A percentile compares a stretch with the other conserved stretches of the same genome.
phyloP scores from a whole-genome alignment of 2,888 invertebrate species.

The Timema cristinae region DNA sequence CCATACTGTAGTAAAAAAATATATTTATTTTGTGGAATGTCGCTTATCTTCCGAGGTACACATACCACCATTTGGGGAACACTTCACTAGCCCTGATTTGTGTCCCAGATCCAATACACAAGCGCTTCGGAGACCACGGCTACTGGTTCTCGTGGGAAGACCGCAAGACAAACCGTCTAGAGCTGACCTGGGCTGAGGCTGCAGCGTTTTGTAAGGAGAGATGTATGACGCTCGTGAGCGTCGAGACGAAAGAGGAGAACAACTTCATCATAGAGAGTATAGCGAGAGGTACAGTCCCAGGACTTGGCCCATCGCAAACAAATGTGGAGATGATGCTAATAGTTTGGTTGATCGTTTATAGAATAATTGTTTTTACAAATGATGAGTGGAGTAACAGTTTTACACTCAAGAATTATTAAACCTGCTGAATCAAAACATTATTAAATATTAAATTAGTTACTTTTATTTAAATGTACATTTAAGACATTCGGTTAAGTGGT shows the following conservation, averaged over 20 bases:
- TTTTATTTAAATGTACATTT: too few species aligned
- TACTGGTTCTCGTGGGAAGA: constrained; percentile 89
- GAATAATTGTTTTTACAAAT: too few species aligned
- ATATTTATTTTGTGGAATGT: too few species aligned
- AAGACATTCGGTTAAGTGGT: too few species aligned
- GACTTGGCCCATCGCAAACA: neutral
- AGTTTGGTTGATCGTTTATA: too few species aligned
- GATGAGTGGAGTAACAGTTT: too few species aligned
- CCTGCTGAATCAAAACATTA: neutral
- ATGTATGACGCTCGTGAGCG: constrained; percentile 83
- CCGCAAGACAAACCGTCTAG: constrained; percentile 43
- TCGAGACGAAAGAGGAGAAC: constrained; percentile 82
- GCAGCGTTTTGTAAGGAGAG: constrained; percentile 82
- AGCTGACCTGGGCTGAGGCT: constrained; percentile 72
- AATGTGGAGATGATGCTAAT: neutral
- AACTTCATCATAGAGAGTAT: constrained; percentile 80
- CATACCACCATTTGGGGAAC: neutral
- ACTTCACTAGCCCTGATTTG: neutral
- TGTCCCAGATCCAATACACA: constrained; percentile 44
- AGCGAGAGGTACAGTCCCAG: constrained; percentile 59
- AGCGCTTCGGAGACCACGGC: constrained; percentile 55
- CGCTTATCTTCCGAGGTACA: too few species aligned
- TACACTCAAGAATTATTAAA: neutral
- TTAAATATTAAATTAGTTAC: too few species aligned
- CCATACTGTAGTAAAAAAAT: too few species aligned